Evolutionary conservation across 2,888 invertebrate species (phyloP), one percentile per base, ranked within the genome.

Genomic region (Melieria crassipennis): DNA sequence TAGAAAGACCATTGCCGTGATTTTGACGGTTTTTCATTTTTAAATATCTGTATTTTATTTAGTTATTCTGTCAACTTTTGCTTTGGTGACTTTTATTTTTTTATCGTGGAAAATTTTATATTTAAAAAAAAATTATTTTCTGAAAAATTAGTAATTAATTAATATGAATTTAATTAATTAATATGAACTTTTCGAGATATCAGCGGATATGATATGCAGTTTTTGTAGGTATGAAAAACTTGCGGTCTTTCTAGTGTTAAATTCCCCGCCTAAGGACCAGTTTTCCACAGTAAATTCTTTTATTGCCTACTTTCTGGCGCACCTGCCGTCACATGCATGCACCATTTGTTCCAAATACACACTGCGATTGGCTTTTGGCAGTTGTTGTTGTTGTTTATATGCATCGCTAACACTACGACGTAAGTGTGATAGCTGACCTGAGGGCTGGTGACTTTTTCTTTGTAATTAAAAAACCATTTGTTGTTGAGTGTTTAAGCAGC

Each of bases 241-340:
- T 30, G 30, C 30, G 3, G 30, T 30, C 30, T 30, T 30, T 30
- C 30, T 30, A 30, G 30, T 30, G 30, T 30, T 30, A 30, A 30
- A 30, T 30, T 30, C 3, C 30, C 82, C 78, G 79, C 80, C 81
- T 80, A 78, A 77, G 79, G 78, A 79, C 83, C 83, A 83, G 82
- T 83, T 82, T 83, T 81, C 79, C 80, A 81, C 78, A 81, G 81
- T 78, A 77, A 82, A 82, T 82, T 82, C 79, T 82, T 77, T 72
- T 58, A 70, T 66, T 73, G 72, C 66, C 58, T 70, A 62, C 69
- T 65, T 71, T 71, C 43, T 61, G 65, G 65, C 68, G 65, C 56
- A 66, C 50, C 50, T 52, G 60, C 43, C 48, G 13, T 3, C 50
- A 1, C 50, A 45, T 48, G 10, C 30, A 45, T 58, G 62, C 42